Percentiles rank a stretch among this genome's conserved stretches.
Evolutionary conservation across 2,888 invertebrate species (phyloP).

Genomic region (Volucella bombylans): DNA sequence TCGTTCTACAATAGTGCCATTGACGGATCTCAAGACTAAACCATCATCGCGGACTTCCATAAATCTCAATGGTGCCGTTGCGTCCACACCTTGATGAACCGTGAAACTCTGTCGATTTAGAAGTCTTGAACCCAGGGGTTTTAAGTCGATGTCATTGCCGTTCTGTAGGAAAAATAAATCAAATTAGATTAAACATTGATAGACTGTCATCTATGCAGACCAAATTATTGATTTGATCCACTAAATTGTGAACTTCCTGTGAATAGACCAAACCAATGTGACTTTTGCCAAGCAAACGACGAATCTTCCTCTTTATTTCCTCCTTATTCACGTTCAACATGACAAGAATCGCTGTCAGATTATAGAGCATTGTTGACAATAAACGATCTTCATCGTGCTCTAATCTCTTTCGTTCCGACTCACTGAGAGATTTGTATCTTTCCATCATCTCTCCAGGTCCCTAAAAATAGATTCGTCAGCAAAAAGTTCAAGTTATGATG

Average conservation of each 20-base stretch:
- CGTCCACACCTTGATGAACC: conserved; percentile 97
- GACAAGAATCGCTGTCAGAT: conserved; percentile 97
- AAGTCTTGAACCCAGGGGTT: conserved; percentile 96
- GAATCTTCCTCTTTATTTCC: conserved; percentile 92
- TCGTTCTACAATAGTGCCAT: conserved; percentile 93
- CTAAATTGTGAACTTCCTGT: conserved; percentile 97
- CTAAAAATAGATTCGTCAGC: conserved; percentile 76
- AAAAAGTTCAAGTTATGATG: not conserved
- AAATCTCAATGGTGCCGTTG: conserved; percentile 93
- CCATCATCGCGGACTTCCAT: conserved; percentile 99
- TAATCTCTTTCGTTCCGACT: conserved; percentile 94
- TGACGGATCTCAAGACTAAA: conserved; percentile 90
- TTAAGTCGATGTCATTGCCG: conserved; percentile 98
- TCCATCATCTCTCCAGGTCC: conserved; percentile 99
- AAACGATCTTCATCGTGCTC: conserved; percentile 99
- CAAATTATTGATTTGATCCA: conserved; percentile 96
- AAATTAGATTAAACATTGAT: not conserved
- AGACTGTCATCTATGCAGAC: conserved; percentile 84
- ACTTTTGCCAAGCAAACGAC: conserved; percentile 97
- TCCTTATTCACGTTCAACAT: conserved; percentile 94
- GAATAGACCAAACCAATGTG: conserved; percentile 99
- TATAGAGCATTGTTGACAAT: conserved; percentile 96
- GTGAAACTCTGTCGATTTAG: conserved; percentile 98
- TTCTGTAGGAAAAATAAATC: conserved; percentile 85
- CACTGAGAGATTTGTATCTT: conserved; percentile 95